Evolutionary conservation across 2,888 invertebrate genomes (phyloP).

Genomic region (Ormyrus nitidulus): DNA sequence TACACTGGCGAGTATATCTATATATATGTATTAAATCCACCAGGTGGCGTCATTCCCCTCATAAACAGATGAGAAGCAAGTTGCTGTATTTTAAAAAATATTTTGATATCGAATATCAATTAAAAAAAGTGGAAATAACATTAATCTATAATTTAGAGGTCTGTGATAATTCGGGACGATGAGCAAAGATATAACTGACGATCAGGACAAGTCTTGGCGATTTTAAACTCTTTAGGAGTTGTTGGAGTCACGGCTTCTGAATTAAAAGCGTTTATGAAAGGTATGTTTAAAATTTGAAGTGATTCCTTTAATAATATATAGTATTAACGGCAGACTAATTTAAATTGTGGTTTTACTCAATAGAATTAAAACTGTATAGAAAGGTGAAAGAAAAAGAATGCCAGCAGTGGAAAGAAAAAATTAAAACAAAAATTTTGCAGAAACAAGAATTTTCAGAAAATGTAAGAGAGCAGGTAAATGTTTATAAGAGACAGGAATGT

Average conservation of each 20-base stretch:
- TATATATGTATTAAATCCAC: too few relatives aligned
- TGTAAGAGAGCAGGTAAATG: background rate
- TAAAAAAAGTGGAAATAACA: too few relatives aligned
- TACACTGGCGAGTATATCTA: too few relatives aligned
- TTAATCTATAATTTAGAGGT: too few relatives aligned
- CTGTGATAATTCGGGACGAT: background rate
- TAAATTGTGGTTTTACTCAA: conserved; percentile 55
- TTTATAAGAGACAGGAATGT: too few relatives aligned
- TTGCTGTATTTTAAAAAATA: too few relatives aligned
- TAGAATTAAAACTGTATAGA: conserved; percentile 80
- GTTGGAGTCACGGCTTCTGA: conserved; percentile 85
- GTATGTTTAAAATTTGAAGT: conserved; percentile 73
- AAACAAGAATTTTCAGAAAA: conserved; percentile 61
- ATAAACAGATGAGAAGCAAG: too few relatives aligned
- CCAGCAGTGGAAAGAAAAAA: conserved; percentile 71
- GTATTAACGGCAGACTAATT: background rate
- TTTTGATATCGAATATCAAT: too few relatives aligned
- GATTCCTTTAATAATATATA: conserved; percentile 10
- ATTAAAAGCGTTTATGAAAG: conserved; percentile 87
- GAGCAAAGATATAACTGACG: conserved; percentile 66
- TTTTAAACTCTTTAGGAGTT: conserved; percentile 86
- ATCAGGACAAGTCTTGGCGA: conserved; percentile 84
- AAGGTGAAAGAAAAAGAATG: conserved; percentile 79
- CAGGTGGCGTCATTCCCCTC: too few relatives aligned
- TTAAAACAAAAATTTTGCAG: conserved; percentile 64